These are phyloP conservation scores for Apostichopus californicus DNA, from an alignment of 35 echinoderm and acorn worm species.

Conservation along the genomic window DNA sequence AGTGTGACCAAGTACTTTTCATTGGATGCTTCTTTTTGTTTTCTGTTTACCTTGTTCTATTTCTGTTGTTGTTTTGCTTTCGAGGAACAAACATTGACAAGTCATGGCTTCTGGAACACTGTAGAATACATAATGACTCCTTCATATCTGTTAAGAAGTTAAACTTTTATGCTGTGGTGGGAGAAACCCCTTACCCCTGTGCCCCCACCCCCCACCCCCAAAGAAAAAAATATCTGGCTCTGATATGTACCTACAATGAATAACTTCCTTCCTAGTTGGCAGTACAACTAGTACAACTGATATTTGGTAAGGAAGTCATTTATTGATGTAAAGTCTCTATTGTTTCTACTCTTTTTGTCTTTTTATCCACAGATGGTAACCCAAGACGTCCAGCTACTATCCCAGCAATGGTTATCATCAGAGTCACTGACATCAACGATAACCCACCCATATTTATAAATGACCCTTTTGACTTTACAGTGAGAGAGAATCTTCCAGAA, in stretches of 20 bases:
- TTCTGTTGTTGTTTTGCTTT: too few species aligned
- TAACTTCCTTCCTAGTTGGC: neutral
- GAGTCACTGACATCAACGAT: slow-evolving; percentile 33
- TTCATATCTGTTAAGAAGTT: too few species aligned
- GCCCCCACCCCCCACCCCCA: too few species aligned
- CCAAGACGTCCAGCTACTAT: neutral
- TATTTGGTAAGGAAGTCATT: neutral
- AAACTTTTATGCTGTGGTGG: too few species aligned
- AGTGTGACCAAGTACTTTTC: too few species aligned
- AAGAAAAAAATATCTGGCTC: neutral
- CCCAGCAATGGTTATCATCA: slow-evolving; percentile 15
- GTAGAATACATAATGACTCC: too few species aligned
- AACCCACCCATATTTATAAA: slow-evolving; percentile 24
- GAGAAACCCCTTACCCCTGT: too few species aligned
- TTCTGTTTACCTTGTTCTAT: too few species aligned
- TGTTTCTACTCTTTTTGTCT: neutral
- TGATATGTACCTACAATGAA: slow-evolving; percentile 65
- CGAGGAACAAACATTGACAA: too few species aligned
- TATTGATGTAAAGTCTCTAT: neutral
- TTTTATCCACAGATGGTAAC: slow-evolving; percentile 22
- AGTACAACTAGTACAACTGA: slow-evolving; percentile 55
- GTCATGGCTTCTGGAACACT: too few species aligned
- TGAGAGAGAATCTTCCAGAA: slow-evolving; percentile 17
- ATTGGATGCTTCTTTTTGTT: too few species aligned
- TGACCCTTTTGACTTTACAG: slow-evolving; percentile 17